Conservation (phyloP, 1,140 invertebrate genomes). For the Arion vulgaris region DNA sequence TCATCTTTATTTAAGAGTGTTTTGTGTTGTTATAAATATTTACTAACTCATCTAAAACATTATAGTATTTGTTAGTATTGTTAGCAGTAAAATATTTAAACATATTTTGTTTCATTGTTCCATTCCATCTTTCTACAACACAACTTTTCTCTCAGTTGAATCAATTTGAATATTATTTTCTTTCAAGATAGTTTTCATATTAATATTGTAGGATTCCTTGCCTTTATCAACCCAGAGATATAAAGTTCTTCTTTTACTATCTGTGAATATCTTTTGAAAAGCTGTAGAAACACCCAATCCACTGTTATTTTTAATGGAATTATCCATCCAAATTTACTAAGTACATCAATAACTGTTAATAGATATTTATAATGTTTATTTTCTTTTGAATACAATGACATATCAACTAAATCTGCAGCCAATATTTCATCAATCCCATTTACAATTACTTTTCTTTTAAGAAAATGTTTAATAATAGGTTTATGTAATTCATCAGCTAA, state of each 20-base stretch:
- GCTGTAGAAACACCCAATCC: not conserved
- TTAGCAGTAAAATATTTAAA: too few species aligned
- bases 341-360: slow-evolving; percentile 5
- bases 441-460: not conserved
- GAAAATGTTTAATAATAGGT: not conserved
- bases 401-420: slow-evolving; percentile 10
- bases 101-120: too few species aligned
- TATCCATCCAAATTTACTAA: slow-evolving; percentile 1
- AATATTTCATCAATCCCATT: not conserved
- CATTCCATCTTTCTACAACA: too few species aligned
- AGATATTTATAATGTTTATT: slow-evolving; percentile 4
- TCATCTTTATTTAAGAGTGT: too few species aligned
- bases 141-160: too few species aligned
- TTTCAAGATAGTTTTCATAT: too few species aligned
- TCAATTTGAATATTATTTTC: too few species aligned
- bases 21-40: too few species aligned
- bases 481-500: slow-evolving; percentile 4
- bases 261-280: not conserved
- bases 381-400: not conserved
- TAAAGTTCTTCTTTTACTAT: not conserved
- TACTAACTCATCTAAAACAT: too few species aligned
- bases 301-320: not conserved
- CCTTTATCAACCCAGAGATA: not conserved
- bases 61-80: too few species aligned
- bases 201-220: too few species aligned